Base-by-base conservation (phyloP, 2,797 vertebrate species). In the Harpagifer antarcticus region DNA sequence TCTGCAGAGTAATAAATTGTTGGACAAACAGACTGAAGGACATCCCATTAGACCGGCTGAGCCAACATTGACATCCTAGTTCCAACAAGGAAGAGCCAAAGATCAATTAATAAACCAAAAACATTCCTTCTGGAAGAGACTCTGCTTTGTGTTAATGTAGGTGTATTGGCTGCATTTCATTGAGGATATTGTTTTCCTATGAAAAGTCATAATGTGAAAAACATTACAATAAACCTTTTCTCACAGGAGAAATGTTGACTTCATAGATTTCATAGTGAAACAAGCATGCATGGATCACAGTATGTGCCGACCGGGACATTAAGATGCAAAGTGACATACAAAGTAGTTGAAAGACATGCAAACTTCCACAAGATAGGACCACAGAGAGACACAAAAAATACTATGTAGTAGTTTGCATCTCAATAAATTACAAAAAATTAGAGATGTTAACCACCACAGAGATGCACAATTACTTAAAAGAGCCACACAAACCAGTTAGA, bases 1-100 rank as follows among this genome's bases (percentile, higher is more conserved):
- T 48, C 9, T 27, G 13, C 10, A 3, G 33, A 42, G 37, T 56
- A 17, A 19, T 44, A 50, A 55, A 45, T 5, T 52, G 20, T 47
- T 68, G 31, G 8, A 48, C 42, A 68, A 60, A 63, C 33, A 64
- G 40, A 63, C 8, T 68, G 20, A 57, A 64, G 59, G 58, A 59
- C 58, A 68, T 20, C 9, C n/a, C 50, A 49, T 50, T 16, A 0
- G 10, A 33, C 19, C 15, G 6, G 5, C 58, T 4, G 7, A 37
- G 33, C 33, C 33, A 37, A 50, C 44, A 61, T 37, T 49, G 13
- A 17, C 19, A 23, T 14, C 50, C 43, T 42, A 9, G 37, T 42
- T 20, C 20, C 52, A 23, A 19, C 16, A n/a, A 43, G 4, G 1
- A 48, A 6, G 49, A 16, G 4, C 16, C 8, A 60, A 69, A 47